Base-by-base conservation (phyloP, 1,140 invertebrate genomes). In the Brachionus rotundiformis region DNA sequence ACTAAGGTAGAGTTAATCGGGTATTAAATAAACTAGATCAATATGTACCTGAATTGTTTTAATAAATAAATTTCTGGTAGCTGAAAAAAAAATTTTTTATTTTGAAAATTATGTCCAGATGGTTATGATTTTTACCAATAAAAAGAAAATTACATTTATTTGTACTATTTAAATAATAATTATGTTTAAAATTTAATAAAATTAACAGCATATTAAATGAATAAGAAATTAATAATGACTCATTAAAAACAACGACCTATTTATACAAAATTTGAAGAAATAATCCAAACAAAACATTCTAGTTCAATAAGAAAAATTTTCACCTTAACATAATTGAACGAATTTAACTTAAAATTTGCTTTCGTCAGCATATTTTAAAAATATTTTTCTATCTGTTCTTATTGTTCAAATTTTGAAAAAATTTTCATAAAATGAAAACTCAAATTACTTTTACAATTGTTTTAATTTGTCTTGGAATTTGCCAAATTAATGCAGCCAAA, bases 281-380 rank as follows among this genome's bases (percentile, higher is more conserved):
- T 10, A 39, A 39, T 11, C n/a, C n/a, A n/a, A n/a, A 39, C 36
- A 54, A 54, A 19, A 49, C 16, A 54, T 19, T 54, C 19, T 23
- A 54, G 47, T 54, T 54, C 47, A 54, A 54, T 54, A 54, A 54
- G 47, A 54, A 54, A 54, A 29, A 29, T 7, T 29, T 63, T 33
- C 3, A 19, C 33, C 63, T 68, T 0, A 19, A 68, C 31, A 33
- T 36, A 68, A 19, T 68, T 33, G 33, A 68, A 68, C 29, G 16
- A 68, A 33, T 68, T 68, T 68, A 68, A 68, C 63, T 68, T 33
- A 68, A 68, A 68, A 68, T 68, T 68, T 68, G 63, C 63, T 68
- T 33, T 68, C 63, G 63, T 68, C 27, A 68, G 31, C 63, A 68
- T 33, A 36, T 19, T n/a, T 33, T 33, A 0, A 68, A 36, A 36